Evolutionary conservation across 2,888 invertebrate genomes (phyloP).

Genomic region (Dynastes maya): DNA sequence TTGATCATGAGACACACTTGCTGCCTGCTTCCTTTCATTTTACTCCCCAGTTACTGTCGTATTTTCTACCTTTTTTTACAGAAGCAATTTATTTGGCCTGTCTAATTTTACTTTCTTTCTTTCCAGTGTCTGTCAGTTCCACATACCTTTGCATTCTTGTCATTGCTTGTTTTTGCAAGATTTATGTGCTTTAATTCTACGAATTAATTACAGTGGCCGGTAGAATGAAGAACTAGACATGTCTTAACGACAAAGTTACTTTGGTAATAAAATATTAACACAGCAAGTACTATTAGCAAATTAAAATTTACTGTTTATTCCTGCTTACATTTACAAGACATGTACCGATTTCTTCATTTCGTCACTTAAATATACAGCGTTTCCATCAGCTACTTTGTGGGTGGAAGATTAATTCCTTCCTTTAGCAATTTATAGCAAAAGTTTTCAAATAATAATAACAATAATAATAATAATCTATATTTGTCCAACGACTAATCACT

Average conservation of each 20-base stretch:
- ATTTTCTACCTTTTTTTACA: constrained; percentile 28
- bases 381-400: no score
- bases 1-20: constrained; percentile 27
- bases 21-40: constrained; percentile 23
- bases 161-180: not conserved
- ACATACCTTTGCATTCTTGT: constrained; percentile 3
- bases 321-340: no score
- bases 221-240: not conserved
- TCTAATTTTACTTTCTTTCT: constrained; percentile 44
- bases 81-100: constrained; percentile 35
- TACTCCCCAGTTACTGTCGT: constrained; percentile 27
- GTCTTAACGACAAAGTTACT: not conserved
- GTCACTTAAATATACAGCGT: no score
- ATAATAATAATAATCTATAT: no score
- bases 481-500: no score
- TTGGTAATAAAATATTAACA: no score
- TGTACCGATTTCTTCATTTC: no score
- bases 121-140: not conserved
- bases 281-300: no score
- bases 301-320: no score
- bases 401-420: no score
- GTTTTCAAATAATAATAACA: no score
- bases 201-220: not conserved
- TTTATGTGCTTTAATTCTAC: not conserved
- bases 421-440: no score